Percentiles rank a stretch among this genome's conserved stretches.
Conservation (phyloP, 2,888 invertebrate genomes). For the Acrocyrtus sp. region DNA sequence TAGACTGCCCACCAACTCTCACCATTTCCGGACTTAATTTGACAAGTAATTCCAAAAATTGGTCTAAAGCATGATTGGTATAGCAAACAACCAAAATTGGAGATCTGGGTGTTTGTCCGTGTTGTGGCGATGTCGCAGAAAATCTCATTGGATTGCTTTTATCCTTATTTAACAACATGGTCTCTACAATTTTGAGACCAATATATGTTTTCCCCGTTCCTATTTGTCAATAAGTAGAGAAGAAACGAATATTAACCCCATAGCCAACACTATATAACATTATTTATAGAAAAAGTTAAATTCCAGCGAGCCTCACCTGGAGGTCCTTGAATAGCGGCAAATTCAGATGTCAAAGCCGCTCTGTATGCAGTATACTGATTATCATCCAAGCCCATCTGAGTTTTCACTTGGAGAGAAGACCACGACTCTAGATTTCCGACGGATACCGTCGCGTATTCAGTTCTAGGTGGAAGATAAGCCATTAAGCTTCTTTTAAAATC, state of each 20-base stretch:
- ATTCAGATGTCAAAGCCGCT: conserved; percentile 76
- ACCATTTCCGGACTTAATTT: too few relatives aligned
- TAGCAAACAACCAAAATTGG: conserved; percentile 83
- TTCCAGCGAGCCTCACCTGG: conserved; percentile 3
- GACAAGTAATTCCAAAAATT: conserved; percentile 79
- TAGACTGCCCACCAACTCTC: too few relatives aligned
- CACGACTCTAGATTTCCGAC: too few relatives aligned
- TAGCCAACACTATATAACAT: too few relatives aligned
- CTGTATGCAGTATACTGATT: conserved; percentile 76
- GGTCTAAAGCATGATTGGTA: conserved; percentile 89
- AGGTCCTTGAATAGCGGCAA: conserved; percentile 80
- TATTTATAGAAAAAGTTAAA: too few relatives aligned
- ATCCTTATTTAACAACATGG: conserved; percentile 66
- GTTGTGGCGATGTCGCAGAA: too few relatives aligned
- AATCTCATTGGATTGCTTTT: conserved; percentile 6
- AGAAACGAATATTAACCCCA: too few relatives aligned
- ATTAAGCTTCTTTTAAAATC: too few relatives aligned
- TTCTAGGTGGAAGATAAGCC: too few relatives aligned
- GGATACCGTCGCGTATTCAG: too few relatives aligned
- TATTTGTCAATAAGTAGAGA: conserved; percentile 65
- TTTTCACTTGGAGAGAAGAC: conserved; percentile 66
- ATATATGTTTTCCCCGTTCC: conserved; percentile 69
- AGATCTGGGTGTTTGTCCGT: conserved; percentile 67
- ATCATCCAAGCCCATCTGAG: conserved; percentile 71
- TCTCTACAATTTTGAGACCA: conserved; percentile 75